These are phyloP conservation scores for Erebia aethiops DNA, from an alignment of 2,888 invertebrate species.

Conservation along the genomic window DNA sequence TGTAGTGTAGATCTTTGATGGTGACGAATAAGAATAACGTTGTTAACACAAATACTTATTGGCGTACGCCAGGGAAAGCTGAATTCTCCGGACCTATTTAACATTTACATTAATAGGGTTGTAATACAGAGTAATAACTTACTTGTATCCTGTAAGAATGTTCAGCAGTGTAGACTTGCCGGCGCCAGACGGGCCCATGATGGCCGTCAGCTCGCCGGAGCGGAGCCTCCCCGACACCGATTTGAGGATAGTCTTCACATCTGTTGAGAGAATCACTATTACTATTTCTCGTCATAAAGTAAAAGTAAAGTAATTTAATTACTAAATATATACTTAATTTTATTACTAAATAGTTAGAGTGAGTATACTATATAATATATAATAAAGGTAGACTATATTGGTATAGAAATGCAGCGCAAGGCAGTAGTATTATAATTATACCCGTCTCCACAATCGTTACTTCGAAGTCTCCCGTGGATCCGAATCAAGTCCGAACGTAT, in stretches of 20 bases:
- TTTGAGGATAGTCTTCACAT: constrained; percentile 93
- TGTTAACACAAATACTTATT: neutral
- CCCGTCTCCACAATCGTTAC: too few relatives aligned
- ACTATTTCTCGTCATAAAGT: too few relatives aligned
- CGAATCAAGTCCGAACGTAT: too few relatives aligned
- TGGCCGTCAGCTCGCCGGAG: constrained; percentile 96
- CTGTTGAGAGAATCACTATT: constrained; percentile 76
- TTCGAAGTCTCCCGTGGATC: too few relatives aligned
- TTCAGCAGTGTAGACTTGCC: constrained; percentile 97
- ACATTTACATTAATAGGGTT: neutral
- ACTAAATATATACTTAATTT: too few relatives aligned
- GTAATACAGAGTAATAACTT: constrained; percentile 64
- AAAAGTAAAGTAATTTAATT: too few relatives aligned
- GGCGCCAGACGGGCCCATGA: constrained; percentile 98
- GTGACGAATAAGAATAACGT: neutral
- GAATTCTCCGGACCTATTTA: neutral
- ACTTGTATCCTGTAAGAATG: constrained; percentile 98
- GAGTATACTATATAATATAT: too few relatives aligned
- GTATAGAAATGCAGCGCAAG: too few relatives aligned
- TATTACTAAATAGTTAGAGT: too few relatives aligned
- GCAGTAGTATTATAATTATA: too few relatives aligned
- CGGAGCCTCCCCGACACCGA: constrained; percentile 94
- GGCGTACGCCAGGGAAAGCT: neutral
- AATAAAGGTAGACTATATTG: too few relatives aligned
- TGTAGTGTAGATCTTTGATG: too few relatives aligned